Evolutionary conservation across 2,797 vertebrate species (phyloP).

Genomic region (Lophotriccus pileatus): DNA sequence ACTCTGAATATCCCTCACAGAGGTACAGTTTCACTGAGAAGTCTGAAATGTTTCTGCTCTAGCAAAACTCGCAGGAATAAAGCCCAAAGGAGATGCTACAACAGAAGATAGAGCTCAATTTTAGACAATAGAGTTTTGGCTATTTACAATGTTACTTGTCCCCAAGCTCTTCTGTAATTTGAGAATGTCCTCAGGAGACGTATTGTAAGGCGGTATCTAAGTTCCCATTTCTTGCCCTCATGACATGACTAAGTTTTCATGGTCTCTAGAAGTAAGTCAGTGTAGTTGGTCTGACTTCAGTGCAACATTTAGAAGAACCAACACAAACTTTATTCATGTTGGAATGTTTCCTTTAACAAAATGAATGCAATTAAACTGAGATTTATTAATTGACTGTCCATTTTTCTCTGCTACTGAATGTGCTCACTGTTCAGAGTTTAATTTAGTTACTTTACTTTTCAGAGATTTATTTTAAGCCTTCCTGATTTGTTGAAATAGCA

Average conservation of each 20-base stretch:
- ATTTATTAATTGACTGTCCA: background rate
- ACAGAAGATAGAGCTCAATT: background rate
- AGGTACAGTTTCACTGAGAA: background rate
- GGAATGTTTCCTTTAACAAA: background rate
- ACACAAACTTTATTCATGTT: background rate
- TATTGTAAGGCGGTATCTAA: background rate
- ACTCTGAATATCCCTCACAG: background rate
- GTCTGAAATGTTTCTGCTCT: background rate
- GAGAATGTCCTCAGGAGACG: background rate
- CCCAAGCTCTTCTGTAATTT: background rate
- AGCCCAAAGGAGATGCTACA: background rate
- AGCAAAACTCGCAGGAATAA: background rate
- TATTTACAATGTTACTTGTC: background rate
- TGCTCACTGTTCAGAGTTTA: background rate
- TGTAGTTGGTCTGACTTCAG: background rate
- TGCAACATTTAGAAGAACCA: background rate
- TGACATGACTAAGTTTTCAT: background rate
- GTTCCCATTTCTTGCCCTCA: background rate
- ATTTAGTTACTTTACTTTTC: background rate
- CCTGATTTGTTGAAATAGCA: background rate
- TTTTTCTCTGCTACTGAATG: background rate
- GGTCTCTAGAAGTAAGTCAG: background rate
- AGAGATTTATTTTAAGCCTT: conserved; percentile 6
- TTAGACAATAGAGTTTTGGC: background rate
- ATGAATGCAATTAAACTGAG: background rate